Evolutionary conservation across 2,113 vertebrate species (phyloP).

Genomic region (Cyrtonyx montezumae): DNA sequence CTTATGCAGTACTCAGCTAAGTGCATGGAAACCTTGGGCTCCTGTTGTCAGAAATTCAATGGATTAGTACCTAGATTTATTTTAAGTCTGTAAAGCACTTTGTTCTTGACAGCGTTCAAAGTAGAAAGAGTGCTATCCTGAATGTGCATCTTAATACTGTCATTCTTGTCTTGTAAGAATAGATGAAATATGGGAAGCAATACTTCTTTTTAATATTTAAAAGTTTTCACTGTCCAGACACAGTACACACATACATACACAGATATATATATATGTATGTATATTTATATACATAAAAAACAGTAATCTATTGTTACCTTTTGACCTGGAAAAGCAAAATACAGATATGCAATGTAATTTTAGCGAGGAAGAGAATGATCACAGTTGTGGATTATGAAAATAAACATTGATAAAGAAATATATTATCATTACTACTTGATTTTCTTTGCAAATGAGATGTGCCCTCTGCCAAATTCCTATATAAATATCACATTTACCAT

Average conservation of each 20-base stretch:
- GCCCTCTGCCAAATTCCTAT: neutral
- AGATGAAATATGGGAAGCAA: conserved; percentile 85
- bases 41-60: conserved; percentile 97
- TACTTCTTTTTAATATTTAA: conserved; percentile 87
- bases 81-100: conserved; percentile 94
- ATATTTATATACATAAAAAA: conserved; percentile 54
- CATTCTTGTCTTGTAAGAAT: conserved; percentile 90
- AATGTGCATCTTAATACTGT: conserved; percentile 91
- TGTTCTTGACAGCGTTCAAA: conserved; percentile 92
- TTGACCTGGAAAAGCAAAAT: conserved; percentile 71
- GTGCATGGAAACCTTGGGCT: conserved; percentile 97
- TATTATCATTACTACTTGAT: neutral
- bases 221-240: conserved; percentile 79
- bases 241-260: conserved; percentile 6
- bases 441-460: neutral
- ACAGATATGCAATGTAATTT: conserved; percentile 12
- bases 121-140: conserved; percentile 88
- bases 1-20: conserved; percentile 95
- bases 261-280: neutral
- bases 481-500: neutral
- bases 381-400: conserved; percentile 26
- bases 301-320: conserved; percentile 51
- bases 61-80: conserved; percentile 99
- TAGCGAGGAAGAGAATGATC: neutral
- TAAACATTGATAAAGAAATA: neutral